Evolutionary conservation across 2,113 vertebrate genomes (phyloP).

Genomic region (Ochotona princeps): DNA sequence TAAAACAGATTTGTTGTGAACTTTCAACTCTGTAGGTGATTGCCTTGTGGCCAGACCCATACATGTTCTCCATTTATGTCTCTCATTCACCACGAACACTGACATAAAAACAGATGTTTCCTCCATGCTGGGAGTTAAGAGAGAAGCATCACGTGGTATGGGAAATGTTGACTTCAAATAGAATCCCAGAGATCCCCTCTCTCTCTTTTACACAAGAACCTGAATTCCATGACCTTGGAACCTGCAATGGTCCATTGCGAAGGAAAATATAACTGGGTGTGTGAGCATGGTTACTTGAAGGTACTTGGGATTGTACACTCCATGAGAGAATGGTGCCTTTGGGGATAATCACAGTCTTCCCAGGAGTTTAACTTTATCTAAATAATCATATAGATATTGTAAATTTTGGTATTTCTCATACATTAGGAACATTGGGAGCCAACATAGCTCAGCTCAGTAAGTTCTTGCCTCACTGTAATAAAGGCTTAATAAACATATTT

Average conservation of each 20-base stretch:
- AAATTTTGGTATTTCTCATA: not conserved
- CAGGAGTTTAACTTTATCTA: not conserved
- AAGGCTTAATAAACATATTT: not conserved
- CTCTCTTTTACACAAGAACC: too few species aligned
- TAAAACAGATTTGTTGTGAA: not conserved
- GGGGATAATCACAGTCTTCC: not conserved
- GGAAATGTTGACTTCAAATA: not conserved
- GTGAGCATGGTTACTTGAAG: not conserved
- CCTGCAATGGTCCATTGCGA: not conserved
- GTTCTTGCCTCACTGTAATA: not conserved
- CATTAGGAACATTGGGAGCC: too few species aligned
- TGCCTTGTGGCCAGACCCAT: not conserved
- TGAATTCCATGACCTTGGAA: not conserved
- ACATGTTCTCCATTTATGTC: not conserved
- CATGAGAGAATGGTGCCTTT: not conserved
- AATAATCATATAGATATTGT: not conserved
- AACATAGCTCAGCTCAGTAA: not conserved
- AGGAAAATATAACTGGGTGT: not conserved
- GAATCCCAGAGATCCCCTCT: accelerated
- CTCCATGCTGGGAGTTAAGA: not conserved
- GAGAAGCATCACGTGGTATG: not conserved
- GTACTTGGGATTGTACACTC: not conserved
- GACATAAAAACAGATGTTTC: not conserved
- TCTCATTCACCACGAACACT: not conserved
- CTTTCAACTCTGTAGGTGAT: not conserved